Conservation (phyloP, 1,140 invertebrate genomes). For the Ceratina japonica region DNA sequence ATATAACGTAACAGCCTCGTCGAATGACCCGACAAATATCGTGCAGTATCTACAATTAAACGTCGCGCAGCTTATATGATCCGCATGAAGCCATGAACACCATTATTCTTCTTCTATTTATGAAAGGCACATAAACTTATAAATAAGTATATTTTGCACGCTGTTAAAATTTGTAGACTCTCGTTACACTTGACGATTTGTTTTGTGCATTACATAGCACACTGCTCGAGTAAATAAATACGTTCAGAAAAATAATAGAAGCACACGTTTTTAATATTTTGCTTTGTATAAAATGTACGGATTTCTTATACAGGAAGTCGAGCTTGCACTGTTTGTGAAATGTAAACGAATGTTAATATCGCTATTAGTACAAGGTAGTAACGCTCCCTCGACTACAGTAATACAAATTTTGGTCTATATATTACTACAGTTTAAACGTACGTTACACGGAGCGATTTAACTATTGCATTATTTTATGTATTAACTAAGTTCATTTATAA, state of each 20-base stretch:
- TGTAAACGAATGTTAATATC: conserved; percentile 18
- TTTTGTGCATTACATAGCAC: conserved; percentile 2
- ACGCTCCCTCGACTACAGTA: conserved; percentile 16
- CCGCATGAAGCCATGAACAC: conserved; percentile 52
- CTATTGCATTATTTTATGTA: conserved; percentile 16
- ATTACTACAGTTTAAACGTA: conserved; percentile 1
- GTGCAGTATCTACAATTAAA: conserved; percentile 25
- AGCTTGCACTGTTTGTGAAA: neutral
- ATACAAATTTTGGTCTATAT: neutral
- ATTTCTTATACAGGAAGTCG: conserved; percentile 3
- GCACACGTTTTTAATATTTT: conserved; percentile 7
- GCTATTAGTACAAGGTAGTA: neutral
- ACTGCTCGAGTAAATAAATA: conserved; percentile 7
- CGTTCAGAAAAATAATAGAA: conserved; percentile 25
- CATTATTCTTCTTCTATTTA: conserved; percentile 48
- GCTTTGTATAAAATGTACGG: neutral
- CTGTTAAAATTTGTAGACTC: conserved; percentile 23
- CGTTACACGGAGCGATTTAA: neutral
- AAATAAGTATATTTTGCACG: conserved; percentile 47
- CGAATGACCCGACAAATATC: neutral
- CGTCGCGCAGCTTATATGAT: conserved; percentile 13
- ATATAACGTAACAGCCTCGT: conserved; percentile 14
- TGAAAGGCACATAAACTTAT: conserved; percentile 68
- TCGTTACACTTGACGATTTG: conserved; percentile 17
- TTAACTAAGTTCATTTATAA: conserved; percentile 13